phyloP scores from a whole-genome alignment of 1,140 invertebrate genomes.

The Sycophila sp. region DNA sequence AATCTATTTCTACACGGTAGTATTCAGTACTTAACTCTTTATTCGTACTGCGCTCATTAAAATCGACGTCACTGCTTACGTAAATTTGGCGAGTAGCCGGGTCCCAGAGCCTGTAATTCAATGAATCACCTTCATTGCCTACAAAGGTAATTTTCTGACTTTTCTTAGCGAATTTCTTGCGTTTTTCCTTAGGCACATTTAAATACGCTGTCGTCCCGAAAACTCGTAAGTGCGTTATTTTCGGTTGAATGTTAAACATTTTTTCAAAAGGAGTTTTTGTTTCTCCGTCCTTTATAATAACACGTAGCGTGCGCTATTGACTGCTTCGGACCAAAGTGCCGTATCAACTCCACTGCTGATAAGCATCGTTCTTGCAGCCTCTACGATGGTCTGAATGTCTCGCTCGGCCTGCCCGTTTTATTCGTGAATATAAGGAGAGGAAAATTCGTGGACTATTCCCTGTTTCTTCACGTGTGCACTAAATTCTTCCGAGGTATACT shows the following conservation, averaged over 20 bases:
- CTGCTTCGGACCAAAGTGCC: slow-evolving; percentile 62
- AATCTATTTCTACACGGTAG: not conserved
- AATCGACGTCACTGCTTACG: slow-evolving; percentile 18
- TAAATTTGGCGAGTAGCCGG: not conserved
- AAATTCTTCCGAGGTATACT: slow-evolving; percentile 25
- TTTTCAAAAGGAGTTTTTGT: slow-evolving; percentile 54
- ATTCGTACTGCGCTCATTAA: not conserved
- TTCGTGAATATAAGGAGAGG: slow-evolving; percentile 48
- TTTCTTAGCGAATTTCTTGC: slow-evolving; percentile 50
- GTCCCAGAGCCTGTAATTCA: slow-evolving; percentile 36
- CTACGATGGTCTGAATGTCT: slow-evolving; percentile 55
- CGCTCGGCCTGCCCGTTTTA: slow-evolving; percentile 57
- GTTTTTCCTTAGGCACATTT: slow-evolving; percentile 50
- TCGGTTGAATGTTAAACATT: slow-evolving; percentile 19
- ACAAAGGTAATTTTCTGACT: slow-evolving; percentile 30
- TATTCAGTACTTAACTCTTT: not conserved
- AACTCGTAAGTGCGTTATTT: slow-evolving; percentile 45
- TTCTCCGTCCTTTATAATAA: slow-evolving; percentile 36
- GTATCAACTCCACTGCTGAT: slow-evolving; percentile 48
- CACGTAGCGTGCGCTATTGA: slow-evolving; percentile 53
- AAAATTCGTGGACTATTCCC: slow-evolving; percentile 35
- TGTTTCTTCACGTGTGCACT: slow-evolving; percentile 2
- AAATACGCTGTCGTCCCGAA: slow-evolving; percentile 51
- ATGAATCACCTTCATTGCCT: slow-evolving; percentile 29
- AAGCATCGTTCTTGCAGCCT: slow-evolving; percentile 56